These are phyloP conservation scores for Archips crataeganus DNA, from an alignment of 2,888 invertebrate species.

Conservation along the genomic window DNA sequence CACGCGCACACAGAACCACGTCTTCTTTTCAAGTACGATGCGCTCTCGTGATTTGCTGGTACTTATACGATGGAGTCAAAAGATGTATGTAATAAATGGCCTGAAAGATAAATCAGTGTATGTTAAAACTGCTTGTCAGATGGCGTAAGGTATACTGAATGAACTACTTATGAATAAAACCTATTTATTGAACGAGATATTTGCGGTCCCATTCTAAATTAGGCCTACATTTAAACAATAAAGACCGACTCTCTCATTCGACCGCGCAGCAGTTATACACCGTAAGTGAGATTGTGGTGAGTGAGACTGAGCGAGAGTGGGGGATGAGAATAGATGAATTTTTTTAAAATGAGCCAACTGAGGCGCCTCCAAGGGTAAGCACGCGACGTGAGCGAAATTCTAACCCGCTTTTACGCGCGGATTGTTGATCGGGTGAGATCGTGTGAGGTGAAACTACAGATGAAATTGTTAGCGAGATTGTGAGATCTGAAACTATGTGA, in stretches of 20 bases:
- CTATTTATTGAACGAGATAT: slow-evolving; percentile 1
- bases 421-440: background rate
- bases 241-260: slow-evolving; percentile 26
- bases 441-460: background rate
- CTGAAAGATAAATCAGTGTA: background rate
- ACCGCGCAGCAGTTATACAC: slow-evolving; percentile 23
- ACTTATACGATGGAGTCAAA: background rate
- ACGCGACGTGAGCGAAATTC: background rate
- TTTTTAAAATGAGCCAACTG: too few relatives aligned
- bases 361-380: too few relatives aligned
- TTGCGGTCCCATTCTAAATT: slow-evolving; percentile 38
- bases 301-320: background rate
- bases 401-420: background rate
- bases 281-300: background rate
- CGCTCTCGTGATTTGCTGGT: background rate
- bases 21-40: background rate
- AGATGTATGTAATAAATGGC: background rate
- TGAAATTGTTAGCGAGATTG: background rate
- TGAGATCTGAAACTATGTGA: slow-evolving; percentile 8
- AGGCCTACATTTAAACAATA: slow-evolving; percentile 33
- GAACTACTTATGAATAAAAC: background rate
- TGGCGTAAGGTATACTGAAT: background rate
- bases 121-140: background rate
- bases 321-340: background rate
- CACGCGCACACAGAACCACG: too few relatives aligned